Evolutionary conservation across 2,888 invertebrate genomes (phyloP), one percentile per base, ranked within the genome.

Genomic region (Disparrhopalites patrizii): DNA sequence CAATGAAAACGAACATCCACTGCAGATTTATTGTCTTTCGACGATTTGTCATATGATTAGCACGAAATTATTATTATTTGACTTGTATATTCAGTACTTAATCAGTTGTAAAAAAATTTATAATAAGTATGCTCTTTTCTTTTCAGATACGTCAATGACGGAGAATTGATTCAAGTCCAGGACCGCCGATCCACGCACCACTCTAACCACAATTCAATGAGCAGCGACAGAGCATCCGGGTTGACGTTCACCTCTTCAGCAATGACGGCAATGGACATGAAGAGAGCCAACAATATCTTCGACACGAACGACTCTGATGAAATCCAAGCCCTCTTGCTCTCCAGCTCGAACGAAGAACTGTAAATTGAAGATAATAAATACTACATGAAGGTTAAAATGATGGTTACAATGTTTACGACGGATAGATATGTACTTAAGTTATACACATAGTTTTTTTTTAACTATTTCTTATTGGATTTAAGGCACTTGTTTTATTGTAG

Each of bases 341-440:
- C 69, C 15, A 70, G 71, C 7, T 71, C 73, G 10, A 71, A 66
- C 20, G 73, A 73, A 66, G 73, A 73, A 62, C 36, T 70, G 3
- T 71, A 50, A 25, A 23, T 23, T 47, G 5, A 18, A 43, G n/a
- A 43, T 43, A n/a, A 43, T 5, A 43, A 43, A 18, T 5, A 36
- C 7, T 36, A 36, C 7, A 10, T 18, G 43, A 43, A 43, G 5
- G n/a, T 43, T n/a, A n/a, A n/a, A n/a, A n/a, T n/a, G n/a, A n/a
- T n/a, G n/a, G n/a, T n/a, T n/a, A n/a, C n/a, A n/a, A n/a, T n/a
- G n/a, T n/a, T n/a, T n/a, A n/a, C n/a, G n/a, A n/a, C n/a, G n/a
- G n/a, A n/a, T n/a, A n/a, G n/a, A n/a, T n/a, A n/a, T n/a, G n/a
- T n/a, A n/a, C n/a, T n/a, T n/a, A n/a, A n/a, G n/a, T n/a, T n/a